Conservation (phyloP, 2,113 vertebrate genomes). For the Scartelaos histophorus region DNA sequence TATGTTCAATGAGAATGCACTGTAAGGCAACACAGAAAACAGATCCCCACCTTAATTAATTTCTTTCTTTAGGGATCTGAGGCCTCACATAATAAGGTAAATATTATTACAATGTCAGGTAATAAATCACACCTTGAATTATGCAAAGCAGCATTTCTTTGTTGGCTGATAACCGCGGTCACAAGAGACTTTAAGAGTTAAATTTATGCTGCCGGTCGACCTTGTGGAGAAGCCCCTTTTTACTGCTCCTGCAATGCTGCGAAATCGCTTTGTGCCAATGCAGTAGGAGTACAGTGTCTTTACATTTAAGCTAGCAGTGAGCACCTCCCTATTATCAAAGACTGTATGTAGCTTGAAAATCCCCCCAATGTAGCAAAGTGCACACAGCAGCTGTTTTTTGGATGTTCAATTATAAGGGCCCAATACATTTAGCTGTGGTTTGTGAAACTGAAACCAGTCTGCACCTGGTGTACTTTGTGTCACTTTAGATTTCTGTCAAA, state of each 20-base stretch:
- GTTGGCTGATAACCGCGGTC: constrained; percentile 11
- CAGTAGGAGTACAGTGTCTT: constrained; percentile 37
- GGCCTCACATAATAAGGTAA: neutral
- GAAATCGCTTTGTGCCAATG: constrained; percentile 61
- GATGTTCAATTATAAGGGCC: constrained; percentile 1
- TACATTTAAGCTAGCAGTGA: constrained; percentile 53
- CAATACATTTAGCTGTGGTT: neutral
- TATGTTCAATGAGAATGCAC: neutral
- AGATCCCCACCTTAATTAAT: neutral
- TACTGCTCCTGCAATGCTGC: constrained; percentile 50
- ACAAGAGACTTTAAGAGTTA: neutral
- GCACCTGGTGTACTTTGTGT: constrained; percentile 24
- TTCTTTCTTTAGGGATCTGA: neutral
- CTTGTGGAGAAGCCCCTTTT: constrained; percentile 35
- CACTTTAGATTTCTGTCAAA: constrained; percentile 27
- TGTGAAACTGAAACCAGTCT: constrained; percentile 15
- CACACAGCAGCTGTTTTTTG: neutral
- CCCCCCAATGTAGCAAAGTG: neutral
- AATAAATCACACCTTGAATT: constrained; percentile 4
- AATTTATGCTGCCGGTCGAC: constrained; percentile 22
- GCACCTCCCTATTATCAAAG: constrained; percentile 22
- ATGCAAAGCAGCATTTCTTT: constrained; percentile 13
- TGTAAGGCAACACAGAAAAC: neutral
- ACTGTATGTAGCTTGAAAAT: neutral
- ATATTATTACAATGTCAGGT: constrained; percentile 20